Conservation (phyloP, 1,140 invertebrate species). For the Caerostris extrusa region DNA sequence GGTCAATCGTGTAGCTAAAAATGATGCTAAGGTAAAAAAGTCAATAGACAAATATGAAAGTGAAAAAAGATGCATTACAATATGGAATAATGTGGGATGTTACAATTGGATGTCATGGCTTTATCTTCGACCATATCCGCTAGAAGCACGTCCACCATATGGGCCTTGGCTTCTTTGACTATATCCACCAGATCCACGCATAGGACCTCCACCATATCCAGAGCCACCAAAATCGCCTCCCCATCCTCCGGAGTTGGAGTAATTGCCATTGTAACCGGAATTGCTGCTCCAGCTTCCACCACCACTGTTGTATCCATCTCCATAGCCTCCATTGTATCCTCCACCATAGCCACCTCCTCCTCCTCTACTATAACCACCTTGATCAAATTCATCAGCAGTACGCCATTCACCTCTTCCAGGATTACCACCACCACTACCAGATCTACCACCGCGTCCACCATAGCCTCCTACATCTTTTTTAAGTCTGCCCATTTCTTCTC, state of each 20-base stretch:
- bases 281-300: conserved; percentile 17
- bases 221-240: conserved; percentile 22
- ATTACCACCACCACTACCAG: conserved; percentile 27
- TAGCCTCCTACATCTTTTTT: conserved; percentile 78
- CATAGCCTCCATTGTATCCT: conserved; percentile 11
- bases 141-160: conserved; percentile 73
- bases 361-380: conserved; percentile 59
- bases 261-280: not conserved
- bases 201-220: conserved; percentile 77
- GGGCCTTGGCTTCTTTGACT: conserved; percentile 76
- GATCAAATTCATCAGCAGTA: conserved; percentile 64
- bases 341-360: conserved; percentile 55
- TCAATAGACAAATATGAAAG: not conserved
- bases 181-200: conserved; percentile 59
- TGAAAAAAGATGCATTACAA: conserved; percentile 6
- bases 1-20: not conserved
- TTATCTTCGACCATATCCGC: conserved; percentile 8
- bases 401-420: conserved; percentile 66
- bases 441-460: conserved; percentile 71
- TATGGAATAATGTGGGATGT: too few relatives aligned
- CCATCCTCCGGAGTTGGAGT: conserved; percentile 67
- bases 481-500: conserved; percentile 82
- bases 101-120: not conserved
- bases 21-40: not conserved
- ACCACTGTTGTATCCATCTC: conserved; percentile 6